A percentile compares a stretch with the other conserved stretches of the same genome.
These are phyloP conservation scores for Tetranychus truncatus DNA, from an alignment of 2,888 invertebrate genomes.

Conservation along the genomic window DNA sequence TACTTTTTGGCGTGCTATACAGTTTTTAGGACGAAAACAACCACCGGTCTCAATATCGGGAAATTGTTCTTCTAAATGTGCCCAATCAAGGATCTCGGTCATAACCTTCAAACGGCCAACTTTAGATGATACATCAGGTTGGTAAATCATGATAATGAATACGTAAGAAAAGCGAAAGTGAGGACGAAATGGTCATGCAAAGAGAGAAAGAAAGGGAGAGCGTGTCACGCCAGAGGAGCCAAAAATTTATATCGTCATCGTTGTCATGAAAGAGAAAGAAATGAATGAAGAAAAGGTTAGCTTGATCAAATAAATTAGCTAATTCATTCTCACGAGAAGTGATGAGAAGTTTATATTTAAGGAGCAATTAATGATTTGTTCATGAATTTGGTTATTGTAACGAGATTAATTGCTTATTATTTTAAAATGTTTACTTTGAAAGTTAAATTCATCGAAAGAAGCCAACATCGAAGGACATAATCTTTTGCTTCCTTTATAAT, in stretches of 20 bases:
- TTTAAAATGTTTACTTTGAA: too few species aligned
- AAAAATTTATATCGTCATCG: too few species aligned
- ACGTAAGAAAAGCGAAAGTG: background rate
- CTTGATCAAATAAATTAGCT: too few species aligned
- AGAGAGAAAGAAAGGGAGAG: background rate
- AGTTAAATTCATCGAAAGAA: too few species aligned
- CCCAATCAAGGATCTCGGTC: conserved; percentile 2
- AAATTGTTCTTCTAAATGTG: conserved; percentile 44
- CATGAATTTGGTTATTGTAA: too few species aligned
- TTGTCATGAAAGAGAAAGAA: background rate
- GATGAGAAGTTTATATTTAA: too few species aligned
- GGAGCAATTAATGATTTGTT: too few species aligned
- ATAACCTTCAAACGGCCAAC: conserved; percentile 10
- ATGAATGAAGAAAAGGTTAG: background rate
- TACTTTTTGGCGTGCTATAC: conserved; percentile 42
- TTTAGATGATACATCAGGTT: background rate
- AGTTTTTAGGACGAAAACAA: conserved; percentile 67
- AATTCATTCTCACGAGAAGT: too few species aligned
- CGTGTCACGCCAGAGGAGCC: background rate
- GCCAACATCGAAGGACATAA: too few species aligned
- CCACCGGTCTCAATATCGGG: conserved; percentile 60
- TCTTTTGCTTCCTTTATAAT: too few species aligned
- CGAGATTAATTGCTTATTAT: too few species aligned
- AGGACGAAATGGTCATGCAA: background rate
- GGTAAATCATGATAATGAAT: background rate